Base-by-base conservation (phyloP, 1,140 invertebrate genomes). In the Ctenoplectra terminalis region DNA sequence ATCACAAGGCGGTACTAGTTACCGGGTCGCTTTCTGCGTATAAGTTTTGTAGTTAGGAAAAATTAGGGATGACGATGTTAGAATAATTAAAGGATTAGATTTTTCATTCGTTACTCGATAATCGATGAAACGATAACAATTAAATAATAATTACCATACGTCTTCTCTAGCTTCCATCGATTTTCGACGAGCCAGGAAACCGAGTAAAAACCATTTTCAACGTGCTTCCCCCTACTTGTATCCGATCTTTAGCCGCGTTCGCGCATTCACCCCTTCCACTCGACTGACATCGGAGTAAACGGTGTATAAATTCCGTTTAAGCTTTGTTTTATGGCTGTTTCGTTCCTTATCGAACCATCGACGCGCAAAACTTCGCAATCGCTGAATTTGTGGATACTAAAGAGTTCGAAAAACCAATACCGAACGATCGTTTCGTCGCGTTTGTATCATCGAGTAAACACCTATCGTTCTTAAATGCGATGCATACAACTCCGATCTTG, bases 181-280 rank as follows among this genome's bases (percentile, higher is more conserved):
- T n/a, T n/a, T n/a, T n/a, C n/a, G n/a, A n/a, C n/a, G n/a, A n/a
- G n/a, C n/a, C n/a, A n/a, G n/a, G n/a, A n/a, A n/a, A n/a, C n/a
- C n/a, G n/a, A n/a, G 3, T 8, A 20, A 3, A 2, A 11, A 23
- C 0, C 3, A 34, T 3, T 2, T 29, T 5, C 0, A 8, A 2
- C 8, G 5, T 4, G 8, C 26, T 56, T 13, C 13, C 9, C 11
- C 29, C 3, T 4, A 26, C 11, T 15, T 1, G 4, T 13, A 29
- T 29, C n/a, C 26, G 9, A 11, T 54, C 26, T 11, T 26, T 56
- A 56, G 29, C 26, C 52, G 50, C 6, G 3, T 9, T 26, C 52
- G 7, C 1, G 54, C 26, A 13, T 15, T 56, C 54, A 13, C 0
- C 26, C 54, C 54, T 56, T 29, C 54, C n/a, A 13, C 54, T 26